Base-by-base conservation (phyloP, 1,140 invertebrate species). In the Linepithema humile region DNA sequence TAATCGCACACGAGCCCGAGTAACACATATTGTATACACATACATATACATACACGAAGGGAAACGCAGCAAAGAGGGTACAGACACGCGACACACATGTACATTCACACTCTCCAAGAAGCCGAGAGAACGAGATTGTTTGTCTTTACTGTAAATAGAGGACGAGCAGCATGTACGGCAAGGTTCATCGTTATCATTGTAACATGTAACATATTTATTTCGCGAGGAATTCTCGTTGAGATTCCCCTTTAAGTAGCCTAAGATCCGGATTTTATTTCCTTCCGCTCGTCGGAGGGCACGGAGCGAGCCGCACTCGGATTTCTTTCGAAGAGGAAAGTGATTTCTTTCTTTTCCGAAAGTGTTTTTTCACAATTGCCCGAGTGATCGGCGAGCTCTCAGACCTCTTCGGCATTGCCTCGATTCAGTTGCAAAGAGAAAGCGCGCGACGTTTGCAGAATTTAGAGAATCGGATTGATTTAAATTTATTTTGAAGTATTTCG, bases 121-220 rank as follows among this genome's bases (percentile, higher is more conserved):
- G 70, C 26, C 55, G 17, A 83, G 45, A 29, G 45, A 65, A 59
- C 26, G 64, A 70, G 55, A 83, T 65, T 26, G 48, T 82, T 86
- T 82, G 88, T 88, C 83, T 90, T 90, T 90, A 88, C 89, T 93
- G 92, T 92, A 93, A 89, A 92, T 92, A 92, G 90, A 89, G 80
- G 90, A 65, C 87, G 86, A 90, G 84, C 90, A 89, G 90, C 88
- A 90, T 93, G 89, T 92, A 88, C 84, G 83, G 72, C 72, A 88
- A 77, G 65, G 73, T 85, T 88, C 78, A 88, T 88, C 84, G 84
- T 89, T 88, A 82, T 92, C 90, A 91, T 90, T 92, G 90, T 93
- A 92, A 88, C 55, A 29, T 88, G 88, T 89, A 89, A 86, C 85
- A 89, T 89, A 89, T 89, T 89, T 89, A 89, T 89, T 89, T 89